These are phyloP conservation scores for Puma concolor DNA, from an alignment of 2,113 vertebrate species.

Conservation along the genomic window DNA sequence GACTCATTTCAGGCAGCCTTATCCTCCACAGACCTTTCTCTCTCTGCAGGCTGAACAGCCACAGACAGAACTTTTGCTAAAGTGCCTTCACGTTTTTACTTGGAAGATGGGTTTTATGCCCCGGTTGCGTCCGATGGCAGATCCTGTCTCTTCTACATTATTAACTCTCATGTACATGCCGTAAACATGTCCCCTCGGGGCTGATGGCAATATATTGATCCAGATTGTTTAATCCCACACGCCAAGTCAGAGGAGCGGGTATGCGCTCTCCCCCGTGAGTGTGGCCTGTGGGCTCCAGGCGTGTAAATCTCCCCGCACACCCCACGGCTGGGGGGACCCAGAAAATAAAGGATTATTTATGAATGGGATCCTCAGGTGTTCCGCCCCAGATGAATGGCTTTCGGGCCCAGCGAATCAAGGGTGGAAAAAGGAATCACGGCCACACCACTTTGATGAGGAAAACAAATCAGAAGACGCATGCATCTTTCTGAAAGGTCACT, in stretches of 20 bases:
- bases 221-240: conserved; percentile 73
- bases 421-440: conserved; percentile 74
- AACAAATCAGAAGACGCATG: neutral
- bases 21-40: neutral
- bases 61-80: conserved; percentile 57
- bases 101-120: conserved; percentile 70
- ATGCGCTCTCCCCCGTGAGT: conserved; percentile 62
- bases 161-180: conserved; percentile 77
- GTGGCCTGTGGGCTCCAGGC: conserved; percentile 54
- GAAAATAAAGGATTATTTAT: conserved; percentile 83
- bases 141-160: conserved; percentile 78
- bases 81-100: neutral
- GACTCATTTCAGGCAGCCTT: neutral
- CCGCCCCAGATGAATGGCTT: conserved; percentile 80
- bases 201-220: conserved; percentile 80
- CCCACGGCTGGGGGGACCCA: conserved; percentile 70
- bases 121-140: conserved; percentile 53
- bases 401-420: conserved; percentile 77
- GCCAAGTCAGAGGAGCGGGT: conserved; percentile 69
- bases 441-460: neutral
- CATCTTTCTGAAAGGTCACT: conserved; percentile 71
- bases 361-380: conserved; percentile 79
- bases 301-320: conserved; percentile 82
- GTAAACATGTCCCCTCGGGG: conserved; percentile 79
- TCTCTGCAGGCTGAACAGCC: neutral